Evolutionary conservation across 2,797 vertebrate species (phyloP), one percentile per base, ranked within the genome.

Genomic region (Parotocinclus haroldoi): DNA sequence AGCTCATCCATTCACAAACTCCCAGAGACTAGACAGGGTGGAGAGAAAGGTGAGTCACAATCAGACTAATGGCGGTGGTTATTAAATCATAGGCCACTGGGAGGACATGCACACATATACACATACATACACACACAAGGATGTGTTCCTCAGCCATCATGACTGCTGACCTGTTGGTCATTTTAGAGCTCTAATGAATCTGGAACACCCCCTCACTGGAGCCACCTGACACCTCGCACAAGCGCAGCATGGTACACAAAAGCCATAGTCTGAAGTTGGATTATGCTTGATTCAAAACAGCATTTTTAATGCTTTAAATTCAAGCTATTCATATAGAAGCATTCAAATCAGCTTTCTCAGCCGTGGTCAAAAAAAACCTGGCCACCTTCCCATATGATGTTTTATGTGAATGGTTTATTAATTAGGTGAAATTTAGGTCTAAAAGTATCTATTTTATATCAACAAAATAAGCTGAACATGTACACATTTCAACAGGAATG

Each of bases 31-130:
- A 45, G 72, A 71, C 72, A 70, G 59, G 48, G 36, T 54, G 53
- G 44, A 61, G 58, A 62, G 42, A 51, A 58, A 71, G 63, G 69
- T 71, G 63, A 68, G 62, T 74, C 55, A 58, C 42, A 69, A 71
- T 77, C 65, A 71, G 53, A 68, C 68, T 63, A 71, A 64, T 69
- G 66, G 64, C 57, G 65, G 60, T 57, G 75, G 66, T 74, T 75
- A 72, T 63, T 69, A 45, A 68, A 69, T 66, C 60, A 64, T 42
- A 38, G 19, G 27, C 39, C 49, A 58, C 39, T 59, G 61, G 14
- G 55, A 58, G 19, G 8, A 40, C 45, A 49, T 12, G 18, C 45
- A 49, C 58, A 61, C 59, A 48, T 53, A 50, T 42, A 55, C 50
- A 62, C 59, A 39, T 37, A 63, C 48, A 63, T 49, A 64, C 37